These are phyloP conservation scores for Brachionus rotundiformis DNA, from an alignment of 1,140 invertebrate species.

Conservation along the genomic window DNA sequence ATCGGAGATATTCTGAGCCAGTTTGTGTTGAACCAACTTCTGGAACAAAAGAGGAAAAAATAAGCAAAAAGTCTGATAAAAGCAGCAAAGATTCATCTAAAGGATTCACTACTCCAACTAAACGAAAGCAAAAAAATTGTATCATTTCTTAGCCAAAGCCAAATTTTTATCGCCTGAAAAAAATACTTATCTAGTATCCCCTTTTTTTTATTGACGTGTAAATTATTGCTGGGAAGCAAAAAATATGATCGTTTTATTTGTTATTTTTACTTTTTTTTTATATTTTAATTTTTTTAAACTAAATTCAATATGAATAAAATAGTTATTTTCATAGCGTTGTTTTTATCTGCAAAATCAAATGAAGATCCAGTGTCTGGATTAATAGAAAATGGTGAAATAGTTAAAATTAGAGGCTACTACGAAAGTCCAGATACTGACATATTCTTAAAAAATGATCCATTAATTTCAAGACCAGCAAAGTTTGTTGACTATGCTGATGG, in stretches of 20 bases:
- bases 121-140: constrained; percentile 49
- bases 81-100: background rate
- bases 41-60: background rate
- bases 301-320: constrained; percentile 12
- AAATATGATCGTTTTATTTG: constrained; percentile 12
- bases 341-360: background rate
- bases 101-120: constrained; percentile 1
- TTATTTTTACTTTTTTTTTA: background rate
- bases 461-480: background rate
- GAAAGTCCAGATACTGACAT: constrained; percentile 1
- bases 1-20: constrained; percentile 3
- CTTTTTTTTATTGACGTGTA: constrained; percentile 33
- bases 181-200: background rate
- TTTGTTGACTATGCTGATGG: background rate
- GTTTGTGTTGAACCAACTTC: background rate
- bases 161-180: background rate
- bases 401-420: background rate
- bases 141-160: background rate
- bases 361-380: background rate
- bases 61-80: constrained; percentile 27
- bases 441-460: background rate
- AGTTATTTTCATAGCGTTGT: background rate
- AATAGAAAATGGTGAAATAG: constrained; percentile 3
- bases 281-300: background rate
- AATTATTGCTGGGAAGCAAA: constrained; percentile 13